Evolutionary conservation across 2,888 invertebrate genomes (phyloP).

Genomic region (Macrosoma leucophasiata): DNA sequence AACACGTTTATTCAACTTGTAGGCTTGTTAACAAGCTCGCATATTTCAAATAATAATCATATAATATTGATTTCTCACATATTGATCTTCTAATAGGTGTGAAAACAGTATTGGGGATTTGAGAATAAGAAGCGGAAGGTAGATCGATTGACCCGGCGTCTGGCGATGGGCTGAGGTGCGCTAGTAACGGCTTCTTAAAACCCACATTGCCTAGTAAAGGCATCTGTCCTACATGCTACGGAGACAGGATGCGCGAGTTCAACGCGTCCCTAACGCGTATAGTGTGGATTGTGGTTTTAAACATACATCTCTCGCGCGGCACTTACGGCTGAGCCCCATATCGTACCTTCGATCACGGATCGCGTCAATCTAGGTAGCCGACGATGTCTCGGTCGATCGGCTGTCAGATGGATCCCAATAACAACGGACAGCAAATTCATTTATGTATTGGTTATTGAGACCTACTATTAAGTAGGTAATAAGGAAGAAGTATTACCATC

Average conservation of each 20-base stretch:
- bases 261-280: constrained; percentile 37
- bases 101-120: constrained; percentile 3
- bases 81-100: not conserved
- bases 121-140: constrained; percentile 32
- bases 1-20: constrained; percentile 2
- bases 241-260: constrained; percentile 68
- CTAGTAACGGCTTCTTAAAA: constrained; percentile 65
- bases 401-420: too few species aligned
- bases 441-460: too few species aligned
- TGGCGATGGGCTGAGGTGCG: constrained; percentile 52
- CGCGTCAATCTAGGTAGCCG: too few species aligned
- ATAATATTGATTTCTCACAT: constrained; percentile 2
- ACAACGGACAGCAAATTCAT: too few species aligned
- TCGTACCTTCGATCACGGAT: too few species aligned
- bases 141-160: constrained; percentile 52
- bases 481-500: too few species aligned
- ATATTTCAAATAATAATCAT: constrained; percentile 6
- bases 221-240: constrained; percentile 55
- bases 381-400: too few species aligned
- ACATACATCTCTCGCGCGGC: constrained; percentile 42
- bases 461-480: too few species aligned
- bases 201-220: constrained; percentile 67
- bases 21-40: constrained; percentile 26
- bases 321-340: too few species aligned
- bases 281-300: constrained; percentile 56